These are phyloP conservation scores for Dolichotis patagonum DNA, from an alignment of 2,113 vertebrate genomes.

Conservation along the genomic window DNA sequence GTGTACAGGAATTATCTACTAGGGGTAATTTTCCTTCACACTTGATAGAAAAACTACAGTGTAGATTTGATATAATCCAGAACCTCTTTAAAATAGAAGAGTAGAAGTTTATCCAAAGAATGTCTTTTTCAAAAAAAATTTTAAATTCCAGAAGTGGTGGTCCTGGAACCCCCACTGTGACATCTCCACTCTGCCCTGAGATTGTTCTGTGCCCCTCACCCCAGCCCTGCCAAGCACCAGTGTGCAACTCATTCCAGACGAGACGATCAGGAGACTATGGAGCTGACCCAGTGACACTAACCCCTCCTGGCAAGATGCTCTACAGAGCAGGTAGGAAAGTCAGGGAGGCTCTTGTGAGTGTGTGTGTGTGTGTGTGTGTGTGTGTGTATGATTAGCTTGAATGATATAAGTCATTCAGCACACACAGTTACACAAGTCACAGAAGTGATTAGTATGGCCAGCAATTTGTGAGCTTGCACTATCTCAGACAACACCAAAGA, in stretches of 20 bases:
- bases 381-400: constrained; percentile 44
- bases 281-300: background rate
- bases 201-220: background rate
- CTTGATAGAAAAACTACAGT: background rate
- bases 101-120: background rate
- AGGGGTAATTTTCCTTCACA: background rate
- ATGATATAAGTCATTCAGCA: constrained; percentile 36
- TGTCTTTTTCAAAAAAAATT: background rate
- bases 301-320: constrained; percentile 29
- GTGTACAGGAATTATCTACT: background rate
- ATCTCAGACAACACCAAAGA: constrained; percentile 35
- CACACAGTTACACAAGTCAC: constrained; percentile 44
- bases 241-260: background rate
- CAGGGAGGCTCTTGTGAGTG: background rate
- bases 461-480: background rate
- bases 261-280: no score
- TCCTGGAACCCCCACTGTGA: background rate
- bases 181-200: background rate
- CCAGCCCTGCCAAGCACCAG: background rate
- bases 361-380: background rate
- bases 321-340: background rate
- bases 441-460: constrained; percentile 28
- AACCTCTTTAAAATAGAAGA: background rate
- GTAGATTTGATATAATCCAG: background rate
- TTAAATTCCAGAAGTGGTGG: background rate